Evolutionary conservation across 2,888 invertebrate genomes (phyloP).

Genomic region (Plagodis dolabraria): DNA sequence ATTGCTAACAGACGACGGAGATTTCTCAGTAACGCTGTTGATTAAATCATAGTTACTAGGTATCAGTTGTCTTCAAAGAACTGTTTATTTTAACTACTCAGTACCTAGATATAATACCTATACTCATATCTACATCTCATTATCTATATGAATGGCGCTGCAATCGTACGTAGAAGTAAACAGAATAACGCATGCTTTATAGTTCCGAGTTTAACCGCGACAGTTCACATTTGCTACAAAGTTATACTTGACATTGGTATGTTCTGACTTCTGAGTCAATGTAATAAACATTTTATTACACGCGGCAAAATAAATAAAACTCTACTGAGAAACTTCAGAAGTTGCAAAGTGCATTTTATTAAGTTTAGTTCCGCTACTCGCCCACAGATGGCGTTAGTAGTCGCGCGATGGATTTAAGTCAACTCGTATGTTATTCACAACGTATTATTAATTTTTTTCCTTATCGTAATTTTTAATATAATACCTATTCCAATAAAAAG

Average conservation of each 20-base stretch:
- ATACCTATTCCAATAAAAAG: too few relatives aligned
- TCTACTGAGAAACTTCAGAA: conserved; percentile 2
- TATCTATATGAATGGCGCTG: too few relatives aligned
- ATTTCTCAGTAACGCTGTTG: too few relatives aligned
- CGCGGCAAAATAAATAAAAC: conserved; percentile 3
- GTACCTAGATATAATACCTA: too few relatives aligned
- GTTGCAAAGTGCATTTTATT: neutral
- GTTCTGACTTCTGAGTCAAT: conserved; percentile 7
- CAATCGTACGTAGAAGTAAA: too few relatives aligned
- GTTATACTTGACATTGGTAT: conserved; percentile 1
- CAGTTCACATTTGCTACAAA: conserved; percentile 2
- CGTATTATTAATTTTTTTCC: conserved; percentile 1
- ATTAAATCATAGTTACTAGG: too few relatives aligned
- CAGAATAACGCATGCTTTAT: too few relatives aligned
- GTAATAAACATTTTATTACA: conserved; percentile 4
- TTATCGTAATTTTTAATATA: too few relatives aligned
- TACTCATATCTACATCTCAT: too few relatives aligned
- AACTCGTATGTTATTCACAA: neutral
- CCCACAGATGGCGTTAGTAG: conserved; percentile 64
- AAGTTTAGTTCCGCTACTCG: conserved; percentile 54
- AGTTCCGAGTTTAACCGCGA: neutral
- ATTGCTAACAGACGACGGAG: too few relatives aligned
- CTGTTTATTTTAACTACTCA: too few relatives aligned
- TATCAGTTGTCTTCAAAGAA: too few relatives aligned
- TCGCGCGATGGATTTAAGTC: conserved; percentile 5